Base-by-base conservation (phyloP, 2,113 vertebrate genomes). In the Pteropus alecto region DNA sequence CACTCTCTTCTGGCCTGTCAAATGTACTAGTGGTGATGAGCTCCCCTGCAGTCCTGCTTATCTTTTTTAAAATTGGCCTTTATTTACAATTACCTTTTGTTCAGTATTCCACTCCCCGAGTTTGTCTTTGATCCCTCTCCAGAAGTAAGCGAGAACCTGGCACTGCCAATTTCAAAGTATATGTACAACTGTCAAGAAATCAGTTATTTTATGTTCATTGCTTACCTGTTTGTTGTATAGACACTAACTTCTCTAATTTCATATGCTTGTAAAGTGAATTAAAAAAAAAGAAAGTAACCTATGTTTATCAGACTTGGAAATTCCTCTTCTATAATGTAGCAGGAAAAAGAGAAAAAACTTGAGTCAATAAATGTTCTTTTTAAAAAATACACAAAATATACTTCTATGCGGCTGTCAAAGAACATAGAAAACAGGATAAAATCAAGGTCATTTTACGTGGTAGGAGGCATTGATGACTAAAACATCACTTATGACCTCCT, bases 381-480 rank as follows among this genome's bases (percentile, higher is more conserved):
- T 22, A 82, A 26, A 58, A 54, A 4, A 33, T 46, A 77, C 61
- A 70, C 4, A 63, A 51, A 63, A 51, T 8, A 9, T 14, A 65
- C 3, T 74, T 68, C 16, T 41, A 71, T 77, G 14, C 11, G 94
- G 12, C 4, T 95, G 28, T 22, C 61, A 68, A 94, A 95, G 87
- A 86, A 73, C 8, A 81, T 33, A 78, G n/a, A 74, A 67, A 86
- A 96, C 54, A 95, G 24, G 15, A 94, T 89, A 96, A 96, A 78
- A 9, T 92, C 83, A 76, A 61, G 26, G 18, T 96, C 81, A 86
- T 76, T 97, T 97, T 94, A 94, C 38, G 41, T 83, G 85, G 28
- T 88, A 94, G 81, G 10, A 94, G 81, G 10, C 16, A 93, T 58
- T 96, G 46, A 77, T 97, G 97, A 96, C 5, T 96, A 88, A 97